These are phyloP conservation scores for Calephelis perditalis DNA, from an alignment of 2,888 invertebrate genomes.

Conservation along the genomic window DNA sequence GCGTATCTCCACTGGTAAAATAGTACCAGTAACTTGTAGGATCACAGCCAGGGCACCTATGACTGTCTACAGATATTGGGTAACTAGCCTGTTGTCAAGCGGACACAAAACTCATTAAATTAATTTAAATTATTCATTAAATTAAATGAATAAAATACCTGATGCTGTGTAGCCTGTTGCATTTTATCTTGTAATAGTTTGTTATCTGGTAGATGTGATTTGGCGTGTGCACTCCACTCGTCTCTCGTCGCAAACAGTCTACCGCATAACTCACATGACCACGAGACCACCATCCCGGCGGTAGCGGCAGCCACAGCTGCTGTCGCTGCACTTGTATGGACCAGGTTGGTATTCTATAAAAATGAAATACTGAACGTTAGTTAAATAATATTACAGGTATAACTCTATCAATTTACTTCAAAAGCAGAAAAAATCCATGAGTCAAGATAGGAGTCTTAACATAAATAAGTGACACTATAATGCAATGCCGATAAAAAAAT, in stretches of 20 bases:
- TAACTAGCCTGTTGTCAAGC: too few relatives aligned
- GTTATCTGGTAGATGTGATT: slow-evolving; percentile 81
- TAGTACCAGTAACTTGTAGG: too few relatives aligned
- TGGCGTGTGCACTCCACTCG: slow-evolving; percentile 87
- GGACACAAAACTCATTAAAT: too few relatives aligned
- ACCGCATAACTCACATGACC: slow-evolving; percentile 87
- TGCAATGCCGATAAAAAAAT: too few relatives aligned
- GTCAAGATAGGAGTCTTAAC: too few relatives aligned
- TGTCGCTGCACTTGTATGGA: slow-evolving; percentile 68
- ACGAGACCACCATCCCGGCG: slow-evolving; percentile 80
- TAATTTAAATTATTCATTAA: too few relatives aligned
- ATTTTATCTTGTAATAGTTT: slow-evolving; percentile 69
- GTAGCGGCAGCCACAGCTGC: slow-evolving; percentile 67
- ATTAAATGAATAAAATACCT: slow-evolving; percentile 38
- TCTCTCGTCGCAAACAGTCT: slow-evolving; percentile 84
- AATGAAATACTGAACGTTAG: not conserved
- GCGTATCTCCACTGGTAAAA: too few relatives aligned
- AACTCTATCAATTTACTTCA: not conserved
- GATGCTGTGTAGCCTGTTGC: slow-evolving; percentile 67
- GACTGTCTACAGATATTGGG: too few relatives aligned
- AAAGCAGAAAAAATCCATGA: slow-evolving; percentile 1
- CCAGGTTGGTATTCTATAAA: slow-evolving; percentile 64
- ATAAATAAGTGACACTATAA: too few relatives aligned
- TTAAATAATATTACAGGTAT: not conserved
- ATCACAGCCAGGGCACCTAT: too few relatives aligned